Percentiles rank a stretch among this genome's conserved stretches.
phyloP scores from a whole-genome alignment of 2,113 vertebrate genomes.

The Vidua macroura region DNA sequence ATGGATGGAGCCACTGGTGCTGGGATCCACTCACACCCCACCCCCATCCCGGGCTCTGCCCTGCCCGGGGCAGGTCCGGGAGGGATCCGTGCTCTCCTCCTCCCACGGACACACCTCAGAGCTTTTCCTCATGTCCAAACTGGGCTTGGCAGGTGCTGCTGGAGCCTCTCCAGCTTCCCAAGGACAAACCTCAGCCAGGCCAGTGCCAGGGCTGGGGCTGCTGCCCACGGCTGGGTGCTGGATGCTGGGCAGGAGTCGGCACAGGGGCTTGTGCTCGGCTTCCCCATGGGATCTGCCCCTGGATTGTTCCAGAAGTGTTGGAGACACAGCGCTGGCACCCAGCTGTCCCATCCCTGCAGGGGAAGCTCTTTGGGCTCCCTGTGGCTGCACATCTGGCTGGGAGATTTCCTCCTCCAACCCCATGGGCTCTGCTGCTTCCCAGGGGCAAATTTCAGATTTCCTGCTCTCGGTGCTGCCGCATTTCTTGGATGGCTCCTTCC shows the following conservation, averaged over 20 bases:
- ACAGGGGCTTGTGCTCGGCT: constrained; percentile 10
- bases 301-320: background rate
- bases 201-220: background rate
- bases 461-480: background rate
- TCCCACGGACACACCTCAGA: constrained; percentile 31
- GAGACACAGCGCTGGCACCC: fast-evolving
- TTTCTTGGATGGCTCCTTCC: background rate
- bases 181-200: constrained; percentile 28
- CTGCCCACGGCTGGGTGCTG: background rate
- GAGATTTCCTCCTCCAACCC: background rate
- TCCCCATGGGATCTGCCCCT: background rate
- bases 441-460: constrained; percentile 40
- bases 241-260: background rate
- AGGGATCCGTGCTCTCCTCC: background rate
- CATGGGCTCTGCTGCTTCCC: constrained; percentile 54
- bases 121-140: background rate
- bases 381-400: constrained; percentile 35
- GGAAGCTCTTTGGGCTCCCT: background rate
- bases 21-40: background rate
- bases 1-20: too few relatives aligned
- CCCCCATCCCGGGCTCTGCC: background rate
- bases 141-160: background rate
- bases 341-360: background rate
- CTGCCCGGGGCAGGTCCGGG: background rate
- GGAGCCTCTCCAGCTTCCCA: constrained; percentile 53